These are phyloP conservation scores for Brachionus plicatilis DNA, from an alignment of 1,140 invertebrate species.

Conservation along the genomic window DNA sequence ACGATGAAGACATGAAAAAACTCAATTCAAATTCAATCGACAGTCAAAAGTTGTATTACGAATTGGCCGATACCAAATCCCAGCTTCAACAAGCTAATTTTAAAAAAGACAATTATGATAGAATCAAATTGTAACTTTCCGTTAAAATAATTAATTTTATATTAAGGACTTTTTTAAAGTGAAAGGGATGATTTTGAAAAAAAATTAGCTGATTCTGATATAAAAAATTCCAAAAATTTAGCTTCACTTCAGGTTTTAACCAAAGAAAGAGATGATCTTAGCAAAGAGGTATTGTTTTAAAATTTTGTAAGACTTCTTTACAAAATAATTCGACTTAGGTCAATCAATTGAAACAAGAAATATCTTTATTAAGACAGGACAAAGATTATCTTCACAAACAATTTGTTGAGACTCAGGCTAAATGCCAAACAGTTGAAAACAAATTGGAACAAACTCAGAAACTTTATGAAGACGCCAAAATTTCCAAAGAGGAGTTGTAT, in stretches of 20 bases:
- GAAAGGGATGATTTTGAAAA: constrained; percentile 51
- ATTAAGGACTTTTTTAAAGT: constrained; percentile 44
- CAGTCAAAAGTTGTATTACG: constrained; percentile 47
- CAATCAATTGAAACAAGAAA: constrained; percentile 48
- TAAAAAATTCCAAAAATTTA: constrained; percentile 47
- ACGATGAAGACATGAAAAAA: constrained; percentile 26
- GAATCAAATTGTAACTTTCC: constrained; percentile 48
- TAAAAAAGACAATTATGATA: constrained; percentile 54
- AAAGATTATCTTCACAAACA: constrained; percentile 55
- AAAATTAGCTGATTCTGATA: constrained; percentile 47
- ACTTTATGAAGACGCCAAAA: constrained; percentile 52
- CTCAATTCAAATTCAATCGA: constrained; percentile 12
- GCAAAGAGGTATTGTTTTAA: constrained; percentile 47
- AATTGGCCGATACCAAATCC: constrained; percentile 47
- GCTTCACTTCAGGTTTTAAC: constrained; percentile 46
- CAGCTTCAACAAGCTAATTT: constrained; percentile 50
- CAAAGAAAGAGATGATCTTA: constrained; percentile 52
- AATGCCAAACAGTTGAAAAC: constrained; percentile 47
- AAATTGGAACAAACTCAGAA: constrained; percentile 46
- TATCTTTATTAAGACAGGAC: constrained; percentile 53
- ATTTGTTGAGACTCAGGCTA: constrained; percentile 48
- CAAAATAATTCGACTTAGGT: constrained; percentile 44
- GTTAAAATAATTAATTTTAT: background rate
- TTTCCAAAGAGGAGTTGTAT: constrained; percentile 55
- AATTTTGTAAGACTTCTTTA: background rate